These are phyloP conservation scores for Drosophila pseudotakahashii DNA, from an alignment of 2,888 invertebrate species.

Conservation along the genomic window DNA sequence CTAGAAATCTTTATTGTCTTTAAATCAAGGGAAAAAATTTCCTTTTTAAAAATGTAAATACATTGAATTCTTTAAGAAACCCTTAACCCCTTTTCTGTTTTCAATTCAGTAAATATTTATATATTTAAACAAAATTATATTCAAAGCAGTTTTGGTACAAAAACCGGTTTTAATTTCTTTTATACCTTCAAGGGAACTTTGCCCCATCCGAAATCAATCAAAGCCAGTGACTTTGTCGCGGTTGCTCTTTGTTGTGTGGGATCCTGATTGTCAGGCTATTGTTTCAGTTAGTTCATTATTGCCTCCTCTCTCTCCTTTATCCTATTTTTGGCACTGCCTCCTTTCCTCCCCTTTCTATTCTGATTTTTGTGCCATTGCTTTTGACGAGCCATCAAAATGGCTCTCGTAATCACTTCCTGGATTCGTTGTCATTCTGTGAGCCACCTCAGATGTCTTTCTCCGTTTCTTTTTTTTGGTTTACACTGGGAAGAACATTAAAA, in stretches of 20 bases:
- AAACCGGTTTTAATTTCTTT: not conserved
- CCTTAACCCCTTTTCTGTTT: no score
- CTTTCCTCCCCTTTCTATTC: conserved; percentile 14
- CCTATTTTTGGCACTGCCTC: not conserved
- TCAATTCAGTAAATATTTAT: no score
- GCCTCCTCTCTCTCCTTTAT: conserved; percentile 35
- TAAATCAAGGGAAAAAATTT: no score
- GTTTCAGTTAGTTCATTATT: conserved; percentile 72
- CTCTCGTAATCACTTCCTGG: conserved; percentile 76
- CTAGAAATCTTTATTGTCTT: no score
- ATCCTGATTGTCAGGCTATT: conserved; percentile 66
- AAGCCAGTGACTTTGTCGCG: conserved; percentile 49
- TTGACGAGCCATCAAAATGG: conserved; percentile 72
- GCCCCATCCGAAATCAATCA: conserved; percentile 63
- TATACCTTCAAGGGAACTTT: not conserved
- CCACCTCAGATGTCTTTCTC: conserved; percentile 10
- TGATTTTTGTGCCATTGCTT: conserved; percentile 52
- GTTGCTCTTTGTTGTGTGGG: conserved; percentile 32
- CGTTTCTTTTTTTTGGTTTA: no score
- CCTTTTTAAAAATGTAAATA: no score
- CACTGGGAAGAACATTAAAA: no score
- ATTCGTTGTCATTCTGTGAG: conserved; percentile 43
- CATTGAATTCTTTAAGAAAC: no score
- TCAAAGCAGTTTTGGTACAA: no score
- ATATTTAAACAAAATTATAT: no score